Evolutionary conservation across 2,888 invertebrate species (phyloP).

Genomic region (Scaeva pyrastri): DNA sequence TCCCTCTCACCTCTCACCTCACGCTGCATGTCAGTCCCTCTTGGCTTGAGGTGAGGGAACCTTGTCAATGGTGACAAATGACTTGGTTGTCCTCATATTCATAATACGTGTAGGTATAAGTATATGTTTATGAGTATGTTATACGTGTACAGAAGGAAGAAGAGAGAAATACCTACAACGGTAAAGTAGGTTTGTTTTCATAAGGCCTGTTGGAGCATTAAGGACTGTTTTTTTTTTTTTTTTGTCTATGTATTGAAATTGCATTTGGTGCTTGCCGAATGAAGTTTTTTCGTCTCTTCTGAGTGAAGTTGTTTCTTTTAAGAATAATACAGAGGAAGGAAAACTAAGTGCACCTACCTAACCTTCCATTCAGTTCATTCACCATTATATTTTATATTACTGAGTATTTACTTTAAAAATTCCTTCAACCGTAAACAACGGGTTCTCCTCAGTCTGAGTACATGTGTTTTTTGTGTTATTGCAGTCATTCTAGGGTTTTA

Average conservation of each 20-base stretch:
- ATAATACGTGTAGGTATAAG: slow-evolving; percentile 4
- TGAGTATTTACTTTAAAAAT: slow-evolving; percentile 42
- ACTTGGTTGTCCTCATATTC: slow-evolving; percentile 63
- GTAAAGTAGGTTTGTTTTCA: slow-evolving; percentile 21
- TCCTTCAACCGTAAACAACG: slow-evolving; percentile 35
- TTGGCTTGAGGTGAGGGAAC: slow-evolving; percentile 63
- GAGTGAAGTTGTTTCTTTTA: not conserved
- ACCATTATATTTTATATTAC: slow-evolving; percentile 20
- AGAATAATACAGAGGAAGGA: slow-evolving; percentile 7
- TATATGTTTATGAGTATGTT: not conserved
- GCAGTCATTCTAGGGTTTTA: not conserved
- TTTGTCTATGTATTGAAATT: slow-evolving; percentile 43
- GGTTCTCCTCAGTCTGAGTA: slow-evolving; percentile 21
- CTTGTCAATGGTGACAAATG: slow-evolving; percentile 71
- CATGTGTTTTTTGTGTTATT: not conserved
- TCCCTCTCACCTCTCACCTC: not conserved
- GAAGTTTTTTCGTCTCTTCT: not conserved
- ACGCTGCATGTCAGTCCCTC: not conserved
- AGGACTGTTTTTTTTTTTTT: slow-evolving; percentile 34
- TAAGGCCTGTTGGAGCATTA: slow-evolving; percentile 34
- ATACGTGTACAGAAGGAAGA: slow-evolving; percentile 13
- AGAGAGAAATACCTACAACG: too few relatives aligned
- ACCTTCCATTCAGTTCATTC: slow-evolving; percentile 37
- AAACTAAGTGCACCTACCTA: slow-evolving; percentile 31
- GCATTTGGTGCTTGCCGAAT: slow-evolving; percentile 37